Evolutionary conservation across 1,140 invertebrate species (phyloP).

Genomic region (Aphelenchoides avenae): DNA sequence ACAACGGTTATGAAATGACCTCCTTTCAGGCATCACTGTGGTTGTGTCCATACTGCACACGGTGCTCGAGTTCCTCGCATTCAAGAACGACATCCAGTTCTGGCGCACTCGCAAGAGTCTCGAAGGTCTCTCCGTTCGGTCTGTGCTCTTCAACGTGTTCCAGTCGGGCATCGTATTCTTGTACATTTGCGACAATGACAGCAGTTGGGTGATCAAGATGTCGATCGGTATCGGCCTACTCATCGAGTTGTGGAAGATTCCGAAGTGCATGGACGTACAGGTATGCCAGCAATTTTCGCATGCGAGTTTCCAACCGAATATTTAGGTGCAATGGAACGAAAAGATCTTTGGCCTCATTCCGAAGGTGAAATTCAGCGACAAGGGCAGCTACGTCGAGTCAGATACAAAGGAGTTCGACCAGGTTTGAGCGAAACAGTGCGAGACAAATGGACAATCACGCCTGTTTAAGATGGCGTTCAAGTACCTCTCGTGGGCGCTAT

Average conservation of each 20-base stretch:
- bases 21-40: constrained; percentile 70
- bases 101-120: constrained; percentile 95
- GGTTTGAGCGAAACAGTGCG: no score
- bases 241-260: constrained; percentile 95
- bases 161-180: constrained; percentile 88
- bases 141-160: constrained; percentile 98
- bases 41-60: constrained; percentile 89
- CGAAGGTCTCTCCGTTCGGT: constrained; percentile 92
- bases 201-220: constrained; percentile 87
- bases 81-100: constrained; percentile 99
- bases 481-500: constrained; percentile 90
- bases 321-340: constrained; percentile 71
- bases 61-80: constrained; percentile 94
- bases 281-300: constrained; percentile 1
- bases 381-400: constrained; percentile 91
- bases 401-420: constrained; percentile 88
- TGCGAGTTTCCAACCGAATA: constrained; percentile 1
- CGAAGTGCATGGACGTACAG: constrained; percentile 68
- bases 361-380: constrained; percentile 77
- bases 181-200: constrained; percentile 93
- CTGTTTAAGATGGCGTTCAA: constrained; percentile 79
- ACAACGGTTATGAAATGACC: constrained; percentile 7
- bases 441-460: no score
- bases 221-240: constrained; percentile 77
- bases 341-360: constrained; percentile 76